Evolutionary conservation across 2,113 vertebrate species (phyloP), one percentile per base, ranked within the genome.

Genomic region (Marmota monax): DNA sequence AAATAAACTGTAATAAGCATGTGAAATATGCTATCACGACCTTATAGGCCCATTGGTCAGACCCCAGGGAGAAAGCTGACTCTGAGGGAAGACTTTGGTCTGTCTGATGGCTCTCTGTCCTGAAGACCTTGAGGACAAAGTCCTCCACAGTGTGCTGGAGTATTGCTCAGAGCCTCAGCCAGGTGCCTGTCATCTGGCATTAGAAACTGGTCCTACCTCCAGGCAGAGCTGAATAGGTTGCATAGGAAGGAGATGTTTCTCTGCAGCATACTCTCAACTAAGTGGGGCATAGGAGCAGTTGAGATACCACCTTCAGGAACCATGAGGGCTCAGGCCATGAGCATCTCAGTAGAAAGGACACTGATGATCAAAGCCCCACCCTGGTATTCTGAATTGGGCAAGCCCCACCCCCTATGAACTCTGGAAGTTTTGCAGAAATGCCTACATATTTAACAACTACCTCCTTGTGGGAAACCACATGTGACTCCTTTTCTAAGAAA

Each of bases 71-170:
- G 16, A 63, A 63, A 86, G 48, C 7, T 73, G 87, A 70, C 69
- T 96, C 51, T 37, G 11, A 37, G 17, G 84, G 72, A 77, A 67
- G 63, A 32, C 51, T 61, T 85, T 12, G 5, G 5, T 78, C 23
- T 69, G 18, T 77, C 63, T 3, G 61, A 72, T 56, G 22, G 22
- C 10, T 13, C n/a, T 32, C 0, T 51, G 32, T 39, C 53, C 32
- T 58, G 2, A 17, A n/a, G 14, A 61, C 8, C 23, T 53, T 7
- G 0, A 11, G 13, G 12, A 4, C 37, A 69, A 48, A 56, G 29
- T 5, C 12, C 72, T 76, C 42, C 22, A 4, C 4, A 11, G 32
- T 45, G 39, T 0, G 0, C 20, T 8, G 14, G 42, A 29, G 37
- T 1, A 8, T 6, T 32, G 37, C 65, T 74, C 11, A 53, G 11